Evolutionary conservation across 2,113 vertebrate genomes (phyloP).

Genomic region (Tragelaphus strepsiceros): DNA sequence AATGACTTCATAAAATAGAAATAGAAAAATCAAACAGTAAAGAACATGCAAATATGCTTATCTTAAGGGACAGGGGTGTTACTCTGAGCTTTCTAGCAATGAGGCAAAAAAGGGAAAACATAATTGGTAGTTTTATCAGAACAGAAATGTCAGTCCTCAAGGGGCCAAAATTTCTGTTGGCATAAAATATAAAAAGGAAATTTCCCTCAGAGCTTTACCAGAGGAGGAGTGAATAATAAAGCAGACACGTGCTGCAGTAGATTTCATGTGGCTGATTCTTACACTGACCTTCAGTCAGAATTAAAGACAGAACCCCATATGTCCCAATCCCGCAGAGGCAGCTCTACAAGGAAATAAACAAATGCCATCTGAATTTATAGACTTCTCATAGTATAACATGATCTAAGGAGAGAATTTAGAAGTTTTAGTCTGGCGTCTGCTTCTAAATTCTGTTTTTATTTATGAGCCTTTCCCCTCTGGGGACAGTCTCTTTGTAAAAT

Average conservation of each 20-base stretch:
- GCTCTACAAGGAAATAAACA: constrained; percentile 24
- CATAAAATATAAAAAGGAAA: neutral
- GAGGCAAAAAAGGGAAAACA: neutral
- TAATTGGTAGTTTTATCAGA: neutral
- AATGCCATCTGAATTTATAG: neutral
- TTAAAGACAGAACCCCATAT: neutral
- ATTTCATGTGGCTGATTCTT: neutral
- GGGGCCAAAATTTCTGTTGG: neutral
- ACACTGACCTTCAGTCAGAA: neutral
- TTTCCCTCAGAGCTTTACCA: neutral
- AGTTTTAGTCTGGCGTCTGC: constrained; percentile 47
- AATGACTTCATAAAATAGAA: neutral
- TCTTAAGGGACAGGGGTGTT: neutral
- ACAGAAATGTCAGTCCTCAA: neutral
- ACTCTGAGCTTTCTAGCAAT: neutral
- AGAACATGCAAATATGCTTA: neutral
- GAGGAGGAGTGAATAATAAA: neutral
- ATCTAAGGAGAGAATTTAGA: constrained; percentile 71
- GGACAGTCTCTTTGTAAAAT: constrained; percentile 59
- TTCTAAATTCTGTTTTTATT: constrained; percentile 69
- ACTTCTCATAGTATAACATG: constrained; percentile 28
- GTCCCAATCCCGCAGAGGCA: neutral
- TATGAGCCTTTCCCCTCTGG: constrained; percentile 39
- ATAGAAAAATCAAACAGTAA: neutral
- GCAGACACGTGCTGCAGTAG: neutral